Evolutionary conservation across 2,797 vertebrate genomes (phyloP), one percentile per base, ranked within the genome.

Genomic region (Sternarchorhynchus goeldii): DNA sequence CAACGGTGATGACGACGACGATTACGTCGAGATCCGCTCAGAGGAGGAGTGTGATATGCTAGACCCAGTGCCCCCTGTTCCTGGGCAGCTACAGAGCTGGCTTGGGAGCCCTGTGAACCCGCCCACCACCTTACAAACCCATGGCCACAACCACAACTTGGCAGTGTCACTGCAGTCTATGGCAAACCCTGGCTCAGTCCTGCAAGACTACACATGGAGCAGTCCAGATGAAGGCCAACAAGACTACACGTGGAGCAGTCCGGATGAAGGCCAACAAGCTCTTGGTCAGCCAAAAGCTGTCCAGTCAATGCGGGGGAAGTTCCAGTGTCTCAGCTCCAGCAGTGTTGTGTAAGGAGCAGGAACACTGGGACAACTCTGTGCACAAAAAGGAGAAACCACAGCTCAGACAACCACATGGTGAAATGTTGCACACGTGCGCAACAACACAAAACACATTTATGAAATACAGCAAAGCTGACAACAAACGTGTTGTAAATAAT

Each of bases 1-100:
- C 89, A 91, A 91, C 18, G 95, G 90, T 1, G 95, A 95, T 45
- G 95, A 97, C 7, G 96, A 97, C 0, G 97, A 99, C 1, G 97
- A 99, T 88, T 99, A 99, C 2, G 98, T 98, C 3, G 98, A 99
- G 89, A 99, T 99, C 80, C 96, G 96, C 85, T 98, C 97, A 0
- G 97, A 99, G 86, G 96, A 98, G 34, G 97, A 98, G 18, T 76
- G 67, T 0, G 95, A 94, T 56, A 91, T 82, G 10, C 55, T 18
- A 21, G 67, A 60, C 7, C n/a, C 29, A 39, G 59, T 16, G 17
- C 3, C 50, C 29, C 29, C 36, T 18, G 31, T 77, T 41, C 29
- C 82, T 0, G 66, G 89, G 5, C 88, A 88, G 62, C 87, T 93
- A 16, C 87, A 90, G 82, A 93, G 88, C 82, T 89, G 91, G 77